Base-by-base conservation (phyloP, 1,140 invertebrate species). In the Lepidurus packardi region DNA sequence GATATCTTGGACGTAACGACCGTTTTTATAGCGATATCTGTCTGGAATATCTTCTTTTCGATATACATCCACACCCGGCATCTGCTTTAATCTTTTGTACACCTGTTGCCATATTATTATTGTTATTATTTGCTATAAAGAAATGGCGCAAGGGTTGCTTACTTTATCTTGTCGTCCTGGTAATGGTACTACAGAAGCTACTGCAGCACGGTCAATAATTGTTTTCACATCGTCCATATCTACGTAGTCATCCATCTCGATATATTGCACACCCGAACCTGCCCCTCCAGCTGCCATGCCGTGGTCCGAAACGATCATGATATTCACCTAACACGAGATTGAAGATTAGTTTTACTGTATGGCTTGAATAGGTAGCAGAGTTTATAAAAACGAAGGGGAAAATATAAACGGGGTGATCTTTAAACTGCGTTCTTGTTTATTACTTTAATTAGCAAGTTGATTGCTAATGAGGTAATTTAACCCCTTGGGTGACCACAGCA, bases 21-120 rank as follows among this genome's bases (percentile, higher is more conserved):
- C 81, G 24, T 84, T 80, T 77, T 81, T 82, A 79, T 82, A 84
- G 79, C 84, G 84, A 79, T 81, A 85, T n/a, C 82, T 44, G 10
- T 84, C 82, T 8, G 85, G 84, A 74, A 85, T 83, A 7, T 85
- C 83, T 10, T 83, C 81, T 47, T 80, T 80, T 74, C 79, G 80
- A 79, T 84, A 86, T 11, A 85, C 83, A 47, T 78, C 79, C 42
- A 84, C 78, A 6, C 82, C 81, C 2, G 81, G 80, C 78, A 82
- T 82, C 34, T 77, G 47, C 47, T 80, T 81, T 73, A 85, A 79
- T 13, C 78, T 74, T 24, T 79, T 79, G 65, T 79, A 79, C 13
- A 79, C 78, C 78, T 76, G 11, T 77, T 47, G 10, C 5, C 53
- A 21, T 13, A 16, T n/a, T n/a, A 65, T 7, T n/a, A 16, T n/a